Conservation (phyloP, 2,888 invertebrate genomes). For the Cheilosia impressa region DNA sequence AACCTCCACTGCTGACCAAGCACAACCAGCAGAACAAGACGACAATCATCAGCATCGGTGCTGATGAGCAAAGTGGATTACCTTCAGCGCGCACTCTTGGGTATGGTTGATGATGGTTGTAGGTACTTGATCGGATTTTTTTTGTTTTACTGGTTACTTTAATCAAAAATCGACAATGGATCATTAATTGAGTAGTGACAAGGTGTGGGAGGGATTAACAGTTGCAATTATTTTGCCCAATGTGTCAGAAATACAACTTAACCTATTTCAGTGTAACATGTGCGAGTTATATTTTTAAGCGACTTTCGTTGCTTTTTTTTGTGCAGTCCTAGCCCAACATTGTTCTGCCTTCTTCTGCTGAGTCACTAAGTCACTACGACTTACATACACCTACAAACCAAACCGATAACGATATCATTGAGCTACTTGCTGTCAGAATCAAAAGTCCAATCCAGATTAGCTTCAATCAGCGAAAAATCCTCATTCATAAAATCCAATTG, state of each 20-base stretch:
- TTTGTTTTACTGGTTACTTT: neutral
- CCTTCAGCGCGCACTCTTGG: conserved; percentile 39
- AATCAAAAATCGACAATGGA: too few species aligned
- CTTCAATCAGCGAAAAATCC: conserved; percentile 21
- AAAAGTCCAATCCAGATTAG: conserved; percentile 11
- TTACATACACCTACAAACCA: neutral
- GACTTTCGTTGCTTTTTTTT: too few species aligned
- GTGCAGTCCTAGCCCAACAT: too few species aligned
- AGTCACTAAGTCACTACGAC: too few species aligned
- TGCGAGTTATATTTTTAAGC: too few species aligned
- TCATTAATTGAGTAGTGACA: too few species aligned
- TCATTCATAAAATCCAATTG: conserved; percentile 2
- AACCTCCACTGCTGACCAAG: neutral
- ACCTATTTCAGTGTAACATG: too few species aligned
- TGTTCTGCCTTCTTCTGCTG: too few species aligned
- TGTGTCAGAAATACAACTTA: too few species aligned
- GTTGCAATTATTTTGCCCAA: too few species aligned
- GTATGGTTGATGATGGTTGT: conserved; percentile 32
- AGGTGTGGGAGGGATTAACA: too few species aligned
- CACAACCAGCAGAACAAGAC: conserved; percentile 46
- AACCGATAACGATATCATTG: neutral
- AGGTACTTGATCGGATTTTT: conserved; percentile 7
- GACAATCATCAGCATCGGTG: conserved; percentile 36
- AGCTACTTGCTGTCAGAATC: neutral
- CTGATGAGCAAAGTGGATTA: conserved; percentile 35